phyloP scores from a whole-genome alignment of 2,888 invertebrate species.

The Andrena flavipes region DNA sequence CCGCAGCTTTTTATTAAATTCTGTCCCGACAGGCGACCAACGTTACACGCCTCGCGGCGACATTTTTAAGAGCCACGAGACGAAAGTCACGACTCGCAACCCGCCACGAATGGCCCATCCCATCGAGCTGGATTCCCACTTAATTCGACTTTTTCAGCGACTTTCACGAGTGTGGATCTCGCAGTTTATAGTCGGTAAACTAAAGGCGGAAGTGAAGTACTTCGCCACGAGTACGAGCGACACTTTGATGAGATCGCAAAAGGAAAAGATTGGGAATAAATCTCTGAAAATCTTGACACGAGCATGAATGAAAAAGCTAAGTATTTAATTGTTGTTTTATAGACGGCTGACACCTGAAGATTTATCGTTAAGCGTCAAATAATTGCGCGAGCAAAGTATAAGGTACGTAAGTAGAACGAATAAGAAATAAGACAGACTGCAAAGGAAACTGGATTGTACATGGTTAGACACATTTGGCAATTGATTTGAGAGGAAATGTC shows the following conservation, averaged over 20 bases:
- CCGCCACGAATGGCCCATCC: conserved; percentile 41
- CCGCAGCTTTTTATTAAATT: conserved; percentile 71
- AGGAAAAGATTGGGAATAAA: neutral
- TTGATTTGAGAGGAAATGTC: too few species aligned
- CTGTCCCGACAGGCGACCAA: conserved; percentile 51
- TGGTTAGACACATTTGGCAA: neutral
- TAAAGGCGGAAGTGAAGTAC: neutral
- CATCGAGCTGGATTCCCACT: conserved; percentile 44
- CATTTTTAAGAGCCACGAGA: conserved; percentile 58
- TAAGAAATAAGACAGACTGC: neutral
- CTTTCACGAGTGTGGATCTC: conserved; percentile 3
- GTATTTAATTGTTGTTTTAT: conserved; percentile 2
- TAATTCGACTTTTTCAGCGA: conserved; percentile 36
- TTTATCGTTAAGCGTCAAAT: neutral
- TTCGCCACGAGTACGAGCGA: neutral
- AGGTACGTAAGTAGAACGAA: neutral
- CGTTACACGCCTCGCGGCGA: conserved; percentile 49
- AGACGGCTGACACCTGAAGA: neutral
- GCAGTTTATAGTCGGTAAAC: conserved; percentile 2
- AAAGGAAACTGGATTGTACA: neutral
- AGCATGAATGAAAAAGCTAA: neutral
- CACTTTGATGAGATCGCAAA: neutral
- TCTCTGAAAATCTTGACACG: neutral
- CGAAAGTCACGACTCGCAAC: conserved; percentile 40
- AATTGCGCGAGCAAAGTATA: neutral